A percentile compares a stretch with the other conserved stretches of the same genome.
Conservation (phyloP, 2,113 vertebrate genomes). For the Butorides virescens region DNA sequence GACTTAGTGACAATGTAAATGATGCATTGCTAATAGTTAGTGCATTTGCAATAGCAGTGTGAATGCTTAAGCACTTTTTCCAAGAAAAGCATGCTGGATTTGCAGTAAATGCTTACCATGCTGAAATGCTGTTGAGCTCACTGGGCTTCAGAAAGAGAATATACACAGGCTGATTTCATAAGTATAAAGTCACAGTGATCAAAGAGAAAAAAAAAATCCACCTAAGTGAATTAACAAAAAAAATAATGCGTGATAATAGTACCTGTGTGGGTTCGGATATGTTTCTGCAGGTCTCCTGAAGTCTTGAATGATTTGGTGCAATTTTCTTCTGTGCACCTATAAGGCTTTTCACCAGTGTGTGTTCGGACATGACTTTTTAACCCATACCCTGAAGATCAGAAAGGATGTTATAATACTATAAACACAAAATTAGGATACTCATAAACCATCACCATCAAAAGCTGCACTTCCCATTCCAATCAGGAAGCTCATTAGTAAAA, state of each 20-base stretch:
- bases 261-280: slow-evolving; percentile 98
- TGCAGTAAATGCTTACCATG: slow-evolving; percentile 1
- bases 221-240: background rate
- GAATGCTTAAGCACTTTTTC: background rate
- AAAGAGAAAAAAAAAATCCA: background rate
- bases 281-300: slow-evolving; percentile 97
- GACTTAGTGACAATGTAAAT: background rate
- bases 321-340: slow-evolving; percentile 93
- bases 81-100: background rate
- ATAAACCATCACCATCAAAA: background rate
- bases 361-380: slow-evolving; percentile 96
- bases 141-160: background rate
- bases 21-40: background rate
- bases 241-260: background rate
- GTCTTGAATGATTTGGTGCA: slow-evolving; percentile 99
- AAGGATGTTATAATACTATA: background rate
- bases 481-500: background rate
- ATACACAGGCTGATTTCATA: background rate
- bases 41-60: background rate
- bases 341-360: slow-evolving; percentile 98
- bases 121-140: slow-evolving; percentile 2
- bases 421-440: background rate
- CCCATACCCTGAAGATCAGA: slow-evolving; percentile 84
- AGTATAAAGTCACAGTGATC: background rate
- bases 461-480: background rate